Evolutionary conservation across 2,113 vertebrate species (phyloP), one percentile per base, ranked within the genome.

Genomic region (Mellivora capensis): DNA sequence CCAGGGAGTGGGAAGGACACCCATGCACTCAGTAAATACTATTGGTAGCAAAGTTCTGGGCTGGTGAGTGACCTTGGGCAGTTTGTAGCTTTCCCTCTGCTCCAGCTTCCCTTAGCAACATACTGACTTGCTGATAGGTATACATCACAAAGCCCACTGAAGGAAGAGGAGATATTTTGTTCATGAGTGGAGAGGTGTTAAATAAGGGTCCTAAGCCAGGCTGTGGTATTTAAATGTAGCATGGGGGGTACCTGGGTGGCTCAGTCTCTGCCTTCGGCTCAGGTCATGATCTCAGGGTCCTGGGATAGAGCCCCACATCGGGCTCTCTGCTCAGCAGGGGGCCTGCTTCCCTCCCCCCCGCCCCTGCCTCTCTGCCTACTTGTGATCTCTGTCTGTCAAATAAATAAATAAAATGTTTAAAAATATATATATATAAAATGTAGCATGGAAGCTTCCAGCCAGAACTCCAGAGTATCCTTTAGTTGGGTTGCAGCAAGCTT

Each of bases 401-500:
- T 52, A 18, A 52, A 52, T 52, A 52, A 54, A 54, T 54, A 54
- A 18, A 54, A 54, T 54, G 17, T 54, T 54, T 54, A 54, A 54
- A 54, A 54, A 54, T 52, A 52, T 52, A 42, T 42, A 42, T 5
- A 42, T 5, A 42, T 5, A 54, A 62, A 62, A 87, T 71, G 62
- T 7, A 34, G 82, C 95, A 54, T 2, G 34, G 76, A 96, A 72
- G 34, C 81, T 96, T 97, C 84, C 12, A 92, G 96, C 11, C 79
- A 6, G 3, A 86, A 39, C 18, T 69, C 89, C 64, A 72, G 93
- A 92, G 76, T 39, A 72, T 54, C 90, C 52, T 77, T 91, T 80
- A 91, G 62, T 89, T 71, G 87, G 97, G 83, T 89, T 87, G 67
- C 42, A 94, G 62, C 79, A 82, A 96, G 91, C 88, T 93, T 87